Evolutionary conservation across 2,888 invertebrate species (phyloP).

Genomic region (Athrips mouffetella): DNA sequence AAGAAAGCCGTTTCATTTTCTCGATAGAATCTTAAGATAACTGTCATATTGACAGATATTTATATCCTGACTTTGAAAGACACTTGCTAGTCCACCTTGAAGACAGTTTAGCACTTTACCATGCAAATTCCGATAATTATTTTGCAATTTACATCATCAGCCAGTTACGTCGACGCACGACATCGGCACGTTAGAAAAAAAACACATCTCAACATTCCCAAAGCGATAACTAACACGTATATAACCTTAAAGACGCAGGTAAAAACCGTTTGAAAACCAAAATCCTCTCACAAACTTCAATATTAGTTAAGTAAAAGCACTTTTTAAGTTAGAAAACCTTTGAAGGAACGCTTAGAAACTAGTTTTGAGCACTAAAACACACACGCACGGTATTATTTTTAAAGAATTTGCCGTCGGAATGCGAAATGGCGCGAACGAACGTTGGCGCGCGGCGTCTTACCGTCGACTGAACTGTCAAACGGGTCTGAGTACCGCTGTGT

Average conservation of each 20-base stretch:
- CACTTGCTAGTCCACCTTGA: constrained; percentile 26
- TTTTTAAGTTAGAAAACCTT: constrained; percentile 30
- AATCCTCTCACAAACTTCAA: constrained; percentile 34
- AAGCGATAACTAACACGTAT: constrained; percentile 33
- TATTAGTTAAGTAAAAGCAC: not conserved
- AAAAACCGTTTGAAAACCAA: constrained; percentile 47
- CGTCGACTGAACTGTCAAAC: constrained; percentile 70
- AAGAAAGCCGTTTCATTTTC: too few relatives aligned
- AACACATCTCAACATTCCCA: constrained; percentile 27
- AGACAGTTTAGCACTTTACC: constrained; percentile 32
- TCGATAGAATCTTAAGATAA: too few relatives aligned
- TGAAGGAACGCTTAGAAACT: constrained; percentile 30
- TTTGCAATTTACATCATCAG: constrained; percentile 65
- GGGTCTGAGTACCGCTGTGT: constrained; percentile 43
- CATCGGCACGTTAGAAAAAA: constrained; percentile 33
- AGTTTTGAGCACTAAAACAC: constrained; percentile 29
- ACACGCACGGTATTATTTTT: constrained; percentile 67
- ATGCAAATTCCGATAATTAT: constrained; percentile 57
- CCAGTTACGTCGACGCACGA: constrained; percentile 35
- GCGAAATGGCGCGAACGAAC: constrained; percentile 59
- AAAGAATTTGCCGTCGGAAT: constrained; percentile 49
- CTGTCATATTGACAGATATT: not conserved
- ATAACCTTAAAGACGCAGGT: constrained; percentile 40
- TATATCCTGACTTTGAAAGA: not conserved
- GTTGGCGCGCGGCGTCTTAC: constrained; percentile 72